These are phyloP conservation scores for Glareola pratincola DNA, from an alignment of 2,113 vertebrate species.

Conservation along the genomic window DNA sequence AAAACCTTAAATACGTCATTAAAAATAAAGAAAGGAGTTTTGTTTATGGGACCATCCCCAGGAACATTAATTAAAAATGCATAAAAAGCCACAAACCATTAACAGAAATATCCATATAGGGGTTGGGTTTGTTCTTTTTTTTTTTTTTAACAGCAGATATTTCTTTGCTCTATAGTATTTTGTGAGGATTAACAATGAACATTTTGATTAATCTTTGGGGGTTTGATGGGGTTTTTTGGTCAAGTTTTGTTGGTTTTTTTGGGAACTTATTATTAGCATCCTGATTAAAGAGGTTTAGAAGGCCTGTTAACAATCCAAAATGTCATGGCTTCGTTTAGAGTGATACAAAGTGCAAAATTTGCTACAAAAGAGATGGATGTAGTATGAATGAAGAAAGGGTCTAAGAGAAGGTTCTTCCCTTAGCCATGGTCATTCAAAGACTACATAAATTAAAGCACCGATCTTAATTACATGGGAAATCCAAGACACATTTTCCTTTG, in stretches of 20 bases:
- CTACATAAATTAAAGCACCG: neutral
- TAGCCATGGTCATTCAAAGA: neutral
- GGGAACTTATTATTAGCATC: neutral
- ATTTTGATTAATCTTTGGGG: neutral
- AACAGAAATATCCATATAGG: neutral
- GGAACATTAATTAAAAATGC: neutral
- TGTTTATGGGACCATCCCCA: neutral
- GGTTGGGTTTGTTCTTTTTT: neutral
- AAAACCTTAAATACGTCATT: neutral
- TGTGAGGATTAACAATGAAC: neutral
- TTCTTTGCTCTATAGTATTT: neutral
- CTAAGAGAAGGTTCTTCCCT: neutral
- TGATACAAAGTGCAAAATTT: neutral
- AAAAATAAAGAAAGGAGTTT: neutral
- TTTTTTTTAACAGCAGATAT: neutral
- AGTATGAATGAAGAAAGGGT: neutral
- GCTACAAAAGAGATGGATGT: neutral
- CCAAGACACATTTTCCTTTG: neutral
- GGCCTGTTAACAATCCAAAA: neutral
- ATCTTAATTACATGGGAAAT: neutral
- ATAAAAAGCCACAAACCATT: neutral
- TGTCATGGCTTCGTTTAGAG: neutral
- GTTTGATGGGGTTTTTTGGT: neutral
- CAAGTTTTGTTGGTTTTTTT: neutral
- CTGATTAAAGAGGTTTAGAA: neutral